These are phyloP conservation scores for Pocillopora damicornis DNA, from an alignment of 64 coral and sea anemone genomes.

Conservation along the genomic window DNA sequence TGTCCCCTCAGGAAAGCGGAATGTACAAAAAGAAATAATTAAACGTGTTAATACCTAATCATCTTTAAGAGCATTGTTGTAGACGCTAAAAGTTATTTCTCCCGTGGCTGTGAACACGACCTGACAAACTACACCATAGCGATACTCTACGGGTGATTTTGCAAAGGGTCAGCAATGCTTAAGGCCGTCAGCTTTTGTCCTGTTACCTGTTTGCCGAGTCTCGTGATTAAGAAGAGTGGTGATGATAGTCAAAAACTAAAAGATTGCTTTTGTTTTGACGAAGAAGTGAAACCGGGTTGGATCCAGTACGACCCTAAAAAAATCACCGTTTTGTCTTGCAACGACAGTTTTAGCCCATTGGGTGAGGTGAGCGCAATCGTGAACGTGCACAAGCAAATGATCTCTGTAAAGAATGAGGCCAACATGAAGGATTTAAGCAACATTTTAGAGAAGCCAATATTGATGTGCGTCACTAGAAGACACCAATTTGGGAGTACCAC, in stretches of 20 bases:
- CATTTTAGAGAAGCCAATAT: constrained; percentile 29
- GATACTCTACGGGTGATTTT: not conserved
- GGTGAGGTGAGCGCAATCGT: not conserved
- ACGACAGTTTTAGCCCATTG: constrained; percentile 22
- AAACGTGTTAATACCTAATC: no score
- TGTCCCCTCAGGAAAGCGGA: no score
- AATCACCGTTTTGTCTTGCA: constrained; percentile 41
- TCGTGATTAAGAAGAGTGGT: not conserved
- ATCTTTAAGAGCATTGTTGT: no score
- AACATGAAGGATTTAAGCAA: not conserved
- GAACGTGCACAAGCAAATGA: constrained; percentile 28
- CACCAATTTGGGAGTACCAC: constrained; percentile 12
- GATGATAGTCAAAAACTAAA: constrained; percentile 1
- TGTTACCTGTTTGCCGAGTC: not conserved
- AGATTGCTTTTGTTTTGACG: constrained; percentile 34
- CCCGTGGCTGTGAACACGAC: no score
- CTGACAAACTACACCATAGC: no score
- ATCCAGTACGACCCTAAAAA: constrained; percentile 28
- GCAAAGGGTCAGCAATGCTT: not conserved
- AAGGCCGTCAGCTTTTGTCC: not conserved
- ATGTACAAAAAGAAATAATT: no score
- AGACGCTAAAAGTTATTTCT: no score
- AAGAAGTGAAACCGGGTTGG: constrained; percentile 19
- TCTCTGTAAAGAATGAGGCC: constrained; percentile 5
- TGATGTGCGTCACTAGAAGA: constrained; percentile 49